Conservation (phyloP, 2,113 vertebrate species). For the Prietella phreatophila region DNA sequence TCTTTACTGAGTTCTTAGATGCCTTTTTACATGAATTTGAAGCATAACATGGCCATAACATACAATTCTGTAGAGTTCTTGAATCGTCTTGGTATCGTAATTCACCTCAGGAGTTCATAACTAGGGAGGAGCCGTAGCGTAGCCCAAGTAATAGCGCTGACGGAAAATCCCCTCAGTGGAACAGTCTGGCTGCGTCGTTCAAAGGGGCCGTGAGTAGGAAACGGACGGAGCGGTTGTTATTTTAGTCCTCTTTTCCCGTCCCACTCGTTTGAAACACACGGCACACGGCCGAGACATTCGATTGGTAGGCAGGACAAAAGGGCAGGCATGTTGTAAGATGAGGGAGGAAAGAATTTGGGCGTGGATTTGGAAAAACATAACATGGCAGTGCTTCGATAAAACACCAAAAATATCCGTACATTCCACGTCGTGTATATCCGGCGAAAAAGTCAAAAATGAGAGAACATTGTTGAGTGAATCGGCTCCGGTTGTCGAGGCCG, state of each 20-base stretch:
- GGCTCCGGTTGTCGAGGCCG: background rate
- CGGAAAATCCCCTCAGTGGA: constrained; percentile 18
- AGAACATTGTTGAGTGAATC: background rate
- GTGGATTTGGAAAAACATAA: background rate
- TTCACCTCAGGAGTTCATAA: background rate
- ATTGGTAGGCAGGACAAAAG: constrained; percentile 4
- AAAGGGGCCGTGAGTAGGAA: constrained; percentile 27
- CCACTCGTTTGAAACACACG: constrained; percentile 21
- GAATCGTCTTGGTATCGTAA: background rate
- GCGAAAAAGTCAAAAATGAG: constrained; percentile 2
- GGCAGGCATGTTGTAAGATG: background rate
- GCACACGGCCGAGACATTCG: background rate
- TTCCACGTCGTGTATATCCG: constrained; percentile 17
- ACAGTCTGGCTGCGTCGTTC: constrained; percentile 1
- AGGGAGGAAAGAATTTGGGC: constrained; percentile 8
- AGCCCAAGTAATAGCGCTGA: background rate
- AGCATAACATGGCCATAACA: background rate
- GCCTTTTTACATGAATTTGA: background rate
- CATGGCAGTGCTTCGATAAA: constrained; percentile 26
- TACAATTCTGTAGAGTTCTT: background rate
- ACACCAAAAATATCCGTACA: constrained; percentile 24
- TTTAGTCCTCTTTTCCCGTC: constrained; percentile 25
- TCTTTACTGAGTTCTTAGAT: background rate
- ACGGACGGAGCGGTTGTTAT: background rate
- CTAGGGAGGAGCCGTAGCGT: background rate